Evolutionary conservation across 2,797 vertebrate genomes (phyloP), one percentile per base, ranked within the genome.

Genomic region (Pseudopleuronectes americanus): DNA sequence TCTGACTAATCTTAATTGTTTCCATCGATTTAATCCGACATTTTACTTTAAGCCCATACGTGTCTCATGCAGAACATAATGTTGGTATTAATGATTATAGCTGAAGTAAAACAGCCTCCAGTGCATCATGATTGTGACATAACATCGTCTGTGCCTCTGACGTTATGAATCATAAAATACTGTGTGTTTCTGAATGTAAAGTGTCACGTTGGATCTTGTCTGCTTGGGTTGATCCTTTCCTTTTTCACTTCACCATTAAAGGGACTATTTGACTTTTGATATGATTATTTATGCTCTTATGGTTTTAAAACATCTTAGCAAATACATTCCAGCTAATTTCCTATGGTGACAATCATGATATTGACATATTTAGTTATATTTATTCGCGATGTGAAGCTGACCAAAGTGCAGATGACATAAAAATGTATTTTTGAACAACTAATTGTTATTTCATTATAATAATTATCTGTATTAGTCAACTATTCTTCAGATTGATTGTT

Each of bases 151-250:
- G 28, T 33, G 41, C 38, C 54, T 74, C 3, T 77, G 68, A 74
- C 57, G 22, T 81, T 61, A 64, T 71, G 43, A 85, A 77, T 78
- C 56, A 70, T 71, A 28, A 60, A 67, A 59, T 41, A 54, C 68
- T 75, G 26, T 41, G 58, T 61, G 23, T 57, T 80, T 24, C 14
- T 66, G 17, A 33, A 66, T 70, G 22, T 28, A 48, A 49, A 58
- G 47, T 79, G 73, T 75, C 80, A 74, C 55, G 24, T 57, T 72
- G 58, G 16, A 70, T 86, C 60, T 66, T 51, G 1, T 38, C 24
- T 22, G 68, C 55, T 60, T 26, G 38, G 38, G 1, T 71, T 64
- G 60, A 80, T 23, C 3, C 6, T 28, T n/a, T 23, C 51, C 52
- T 10, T 21, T 45, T 8, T 65, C 28, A 61, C 5, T 10, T n/a